Conservation (phyloP, 1,140 invertebrate species). For the Periplaneta americana region DNA sequence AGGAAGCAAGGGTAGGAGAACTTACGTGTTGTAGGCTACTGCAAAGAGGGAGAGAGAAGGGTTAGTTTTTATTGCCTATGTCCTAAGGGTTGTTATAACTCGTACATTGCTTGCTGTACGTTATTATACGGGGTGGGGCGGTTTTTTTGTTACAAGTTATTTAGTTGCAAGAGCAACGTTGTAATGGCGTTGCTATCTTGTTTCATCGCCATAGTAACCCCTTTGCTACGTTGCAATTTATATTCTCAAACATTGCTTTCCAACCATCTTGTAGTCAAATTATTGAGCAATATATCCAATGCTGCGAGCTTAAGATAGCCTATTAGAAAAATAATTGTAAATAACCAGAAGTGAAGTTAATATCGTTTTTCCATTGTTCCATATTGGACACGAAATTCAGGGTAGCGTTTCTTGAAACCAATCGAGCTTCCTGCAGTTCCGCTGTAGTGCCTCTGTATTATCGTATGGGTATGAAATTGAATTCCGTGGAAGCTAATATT, state of each 20-base stretch:
- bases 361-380: too few relatives aligned
- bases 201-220: not conserved
- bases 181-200: not conserved
- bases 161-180: not conserved
- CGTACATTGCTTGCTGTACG: not conserved
- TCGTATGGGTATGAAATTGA: too few relatives aligned
- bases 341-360: too few relatives aligned
- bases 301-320: not conserved
- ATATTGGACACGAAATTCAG: too few relatives aligned
- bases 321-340: not conserved
- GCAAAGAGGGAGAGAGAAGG: not conserved
- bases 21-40: not conserved
- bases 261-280: not conserved
- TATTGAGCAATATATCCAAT: not conserved
- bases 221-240: not conserved
- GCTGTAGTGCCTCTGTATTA: too few relatives aligned
- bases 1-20: constrained; percentile 13
- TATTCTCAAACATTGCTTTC: not conserved
- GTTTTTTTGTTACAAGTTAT: not conserved
- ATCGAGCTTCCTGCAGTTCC: too few relatives aligned
- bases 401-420: too few relatives aligned
- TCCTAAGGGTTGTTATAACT: not conserved
- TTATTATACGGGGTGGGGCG: not conserved
- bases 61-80: not conserved
- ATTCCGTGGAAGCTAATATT: too few relatives aligned